Conservation (phyloP, 1,140 invertebrate species). For the Drosophila saltans region DNA sequence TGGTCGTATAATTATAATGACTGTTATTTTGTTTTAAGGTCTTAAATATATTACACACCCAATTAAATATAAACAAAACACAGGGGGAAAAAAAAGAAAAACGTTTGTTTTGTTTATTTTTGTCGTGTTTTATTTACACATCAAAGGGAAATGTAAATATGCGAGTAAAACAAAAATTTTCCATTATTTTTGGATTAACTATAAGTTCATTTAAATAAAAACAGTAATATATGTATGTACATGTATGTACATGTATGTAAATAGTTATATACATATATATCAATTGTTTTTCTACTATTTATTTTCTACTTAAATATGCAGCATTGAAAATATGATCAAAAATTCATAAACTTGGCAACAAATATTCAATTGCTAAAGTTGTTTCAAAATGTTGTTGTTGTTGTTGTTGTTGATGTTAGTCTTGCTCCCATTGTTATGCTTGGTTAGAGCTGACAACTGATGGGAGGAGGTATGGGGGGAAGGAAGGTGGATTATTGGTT, state of each 20-base stretch:
- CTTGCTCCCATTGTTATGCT: constrained; percentile 27
- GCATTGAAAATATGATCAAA: constrained; percentile 55
- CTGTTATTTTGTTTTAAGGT: background rate
- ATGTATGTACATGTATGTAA: too few species aligned
- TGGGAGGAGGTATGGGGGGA: background rate
- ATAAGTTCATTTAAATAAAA: constrained; percentile 40
- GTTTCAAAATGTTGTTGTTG: background rate
- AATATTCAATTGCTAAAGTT: constrained; percentile 42
- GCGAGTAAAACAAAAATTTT: constrained; percentile 18
- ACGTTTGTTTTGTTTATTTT: constrained; percentile 3
- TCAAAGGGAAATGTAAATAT: constrained; percentile 31
- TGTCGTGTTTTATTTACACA: constrained; percentile 28
- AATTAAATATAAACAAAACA: constrained; percentile 1
- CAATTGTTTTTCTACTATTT: constrained; percentile 41
- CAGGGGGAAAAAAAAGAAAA: too few species aligned
- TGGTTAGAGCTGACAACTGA: constrained; percentile 2
- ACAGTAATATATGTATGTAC: background rate
- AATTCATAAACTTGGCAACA: constrained; percentile 53
- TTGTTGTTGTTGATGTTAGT: constrained; percentile 22
- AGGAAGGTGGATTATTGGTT: too few species aligned
- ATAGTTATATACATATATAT: background rate
- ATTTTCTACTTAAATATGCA: constrained; percentile 48
- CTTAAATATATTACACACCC: background rate
- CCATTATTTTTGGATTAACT: constrained; percentile 43
- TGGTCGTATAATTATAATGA: background rate